A percentile compares a stretch with the other conserved stretches of the same genome.
Evolutionary conservation across 2,797 vertebrate species (phyloP).

Genomic region (Pangasius macronema): DNA sequence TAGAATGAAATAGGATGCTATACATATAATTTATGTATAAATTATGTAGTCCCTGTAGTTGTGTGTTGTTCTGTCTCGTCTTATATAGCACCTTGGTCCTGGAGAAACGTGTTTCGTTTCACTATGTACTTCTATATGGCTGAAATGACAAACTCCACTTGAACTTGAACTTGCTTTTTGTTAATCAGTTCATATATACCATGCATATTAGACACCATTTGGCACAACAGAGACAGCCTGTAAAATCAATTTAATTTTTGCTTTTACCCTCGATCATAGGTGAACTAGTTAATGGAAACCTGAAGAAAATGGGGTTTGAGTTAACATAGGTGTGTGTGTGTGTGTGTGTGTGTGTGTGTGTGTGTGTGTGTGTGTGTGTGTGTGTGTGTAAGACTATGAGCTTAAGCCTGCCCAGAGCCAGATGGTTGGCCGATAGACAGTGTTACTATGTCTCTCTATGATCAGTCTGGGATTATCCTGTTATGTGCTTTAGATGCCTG

Average conservation of each 20-base stretch:
- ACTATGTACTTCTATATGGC: no score
- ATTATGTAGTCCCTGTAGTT: no score
- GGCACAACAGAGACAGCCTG: neutral
- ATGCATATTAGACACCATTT: neutral
- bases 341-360: constrained; percentile 42
- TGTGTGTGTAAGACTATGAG: constrained; percentile 30
- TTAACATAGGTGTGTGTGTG: constrained; percentile 14
- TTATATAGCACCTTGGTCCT: no score
- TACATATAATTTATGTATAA: no score
- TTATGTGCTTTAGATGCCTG: constrained; percentile 49
- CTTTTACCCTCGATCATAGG: neutral
- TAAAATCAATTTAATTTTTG: neutral
- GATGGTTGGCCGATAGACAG: constrained; percentile 31
- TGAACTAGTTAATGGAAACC: neutral
- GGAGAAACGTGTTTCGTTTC: no score
- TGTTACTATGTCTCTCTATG: constrained; percentile 50
- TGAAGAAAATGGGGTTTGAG: neutral
- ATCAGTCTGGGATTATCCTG: constrained; percentile 53
- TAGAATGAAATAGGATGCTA: neutral
- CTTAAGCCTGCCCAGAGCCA: constrained; percentile 49
- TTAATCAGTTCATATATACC: neutral
- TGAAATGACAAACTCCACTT: no score
- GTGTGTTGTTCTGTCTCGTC: no score
- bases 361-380: constrained; percentile 34
- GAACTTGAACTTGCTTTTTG: neutral